phyloP scores from a whole-genome alignment of 2,113 vertebrate genomes.

The Setophaga petechia region DNA sequence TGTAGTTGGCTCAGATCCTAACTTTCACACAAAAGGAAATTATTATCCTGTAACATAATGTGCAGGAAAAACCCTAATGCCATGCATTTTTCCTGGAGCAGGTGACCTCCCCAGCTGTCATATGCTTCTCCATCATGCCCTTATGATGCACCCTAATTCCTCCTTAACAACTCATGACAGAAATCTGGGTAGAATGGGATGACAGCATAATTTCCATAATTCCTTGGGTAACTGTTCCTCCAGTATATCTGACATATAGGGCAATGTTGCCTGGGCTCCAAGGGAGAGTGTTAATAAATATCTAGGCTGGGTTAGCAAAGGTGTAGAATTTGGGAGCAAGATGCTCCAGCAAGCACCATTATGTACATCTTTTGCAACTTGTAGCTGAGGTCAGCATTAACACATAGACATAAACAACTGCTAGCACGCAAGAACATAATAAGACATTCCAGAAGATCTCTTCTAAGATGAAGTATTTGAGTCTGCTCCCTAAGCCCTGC shows the following conservation, averaged over 20 bases:
- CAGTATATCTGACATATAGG: neutral
- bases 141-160: neutral
- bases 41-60: neutral
- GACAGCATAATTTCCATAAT: neutral
- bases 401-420: neutral
- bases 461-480: neutral
- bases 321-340: neutral
- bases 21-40: neutral
- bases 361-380: neutral
- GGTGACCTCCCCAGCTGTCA: neutral
- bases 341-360: neutral
- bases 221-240: neutral
- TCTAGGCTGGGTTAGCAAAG: neutral
- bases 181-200: neutral
- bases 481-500: neutral
- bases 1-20: neutral
- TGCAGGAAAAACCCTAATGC: neutral
- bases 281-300: neutral
- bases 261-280: neutral
- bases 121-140: neutral
- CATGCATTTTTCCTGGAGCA: neutral
- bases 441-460: constrained; percentile 15
- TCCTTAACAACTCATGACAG: neutral
- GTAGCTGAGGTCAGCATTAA: neutral
- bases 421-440: neutral